phyloP scores from a whole-genome alignment of 2,888 invertebrate species.

The Sinotaia quadrata region DNA sequence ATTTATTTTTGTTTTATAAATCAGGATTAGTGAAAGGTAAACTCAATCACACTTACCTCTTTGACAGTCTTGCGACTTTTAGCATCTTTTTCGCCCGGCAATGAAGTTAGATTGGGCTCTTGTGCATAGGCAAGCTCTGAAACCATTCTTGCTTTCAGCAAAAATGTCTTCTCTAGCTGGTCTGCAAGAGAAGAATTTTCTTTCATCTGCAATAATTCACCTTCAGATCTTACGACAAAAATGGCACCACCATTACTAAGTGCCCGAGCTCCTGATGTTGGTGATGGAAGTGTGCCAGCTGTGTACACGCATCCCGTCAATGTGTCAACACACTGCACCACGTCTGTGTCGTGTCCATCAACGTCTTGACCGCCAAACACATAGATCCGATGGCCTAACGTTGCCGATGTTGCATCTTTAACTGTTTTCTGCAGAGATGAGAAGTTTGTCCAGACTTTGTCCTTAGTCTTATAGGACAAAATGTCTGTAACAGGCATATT shows the following conservation, averaged over 20 bases:
- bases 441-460: not conserved
- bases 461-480: not conserved
- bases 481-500: not conserved
- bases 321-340: conserved; percentile 25
- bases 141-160: too few relatives aligned
- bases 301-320: not conserved
- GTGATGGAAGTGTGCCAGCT: conserved; percentile 4
- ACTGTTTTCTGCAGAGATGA: not conserved
- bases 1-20: too few relatives aligned
- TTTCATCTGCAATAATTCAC: conserved; percentile 3
- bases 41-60: too few relatives aligned
- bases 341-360: not conserved
- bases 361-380: conserved; percentile 16
- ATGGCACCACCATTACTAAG: not conserved
- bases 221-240: conserved; percentile 6
- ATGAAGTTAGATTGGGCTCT: too few relatives aligned
- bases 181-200: not conserved
- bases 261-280: not conserved
- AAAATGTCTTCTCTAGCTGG: not conserved
- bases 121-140: too few relatives aligned
- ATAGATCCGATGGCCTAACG: conserved; percentile 8
- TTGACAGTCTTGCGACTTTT: too few relatives aligned
- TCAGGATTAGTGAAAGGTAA: too few relatives aligned
- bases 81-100: too few relatives aligned
- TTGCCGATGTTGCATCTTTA: conserved; percentile 7